Evolutionary conservation across 1,140 invertebrate genomes (phyloP).

Genomic region (Papilio dardanus): DNA sequence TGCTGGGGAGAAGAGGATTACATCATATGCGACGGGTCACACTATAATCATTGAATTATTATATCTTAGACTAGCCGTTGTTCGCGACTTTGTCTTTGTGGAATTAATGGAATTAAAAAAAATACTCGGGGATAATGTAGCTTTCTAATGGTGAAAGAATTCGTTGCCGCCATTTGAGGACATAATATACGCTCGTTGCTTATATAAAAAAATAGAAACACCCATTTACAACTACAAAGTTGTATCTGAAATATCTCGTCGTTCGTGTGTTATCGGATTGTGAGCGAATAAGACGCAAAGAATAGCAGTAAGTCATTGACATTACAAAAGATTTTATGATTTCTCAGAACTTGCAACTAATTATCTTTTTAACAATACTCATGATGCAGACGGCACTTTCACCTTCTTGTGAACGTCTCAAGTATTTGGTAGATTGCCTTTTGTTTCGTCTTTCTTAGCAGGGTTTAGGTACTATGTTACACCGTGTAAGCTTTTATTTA

Average conservation of each 20-base stretch:
- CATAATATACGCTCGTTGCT: too few species aligned
- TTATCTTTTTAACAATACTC: neutral
- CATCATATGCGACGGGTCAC: neutral
- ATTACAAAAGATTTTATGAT: neutral
- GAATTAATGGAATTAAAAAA: too few species aligned
- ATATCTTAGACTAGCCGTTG: neutral
- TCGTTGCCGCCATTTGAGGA: too few species aligned
- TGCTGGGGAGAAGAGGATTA: conserved; percentile 2
- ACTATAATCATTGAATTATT: neutral
- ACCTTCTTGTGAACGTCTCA: neutral
- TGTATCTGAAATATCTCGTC: too few species aligned
- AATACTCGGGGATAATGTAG: too few species aligned
- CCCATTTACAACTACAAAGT: too few species aligned
- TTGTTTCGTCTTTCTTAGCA: conserved; percentile 2
- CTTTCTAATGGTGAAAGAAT: too few species aligned
- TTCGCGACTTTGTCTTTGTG: too few species aligned
- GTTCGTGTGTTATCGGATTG: too few species aligned
- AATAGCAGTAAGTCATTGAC: neutral
- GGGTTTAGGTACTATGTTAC: neutral
- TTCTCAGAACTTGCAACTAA: neutral
- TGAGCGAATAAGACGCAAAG: too few species aligned
- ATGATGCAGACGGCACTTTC: neutral
- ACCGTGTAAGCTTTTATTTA: neutral
- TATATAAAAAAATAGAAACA: too few species aligned
- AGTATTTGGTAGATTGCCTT: conserved; percentile 6